A percentile compares a stretch with the other conserved stretches of the same genome.
These are phyloP conservation scores for Halocaridina rubra DNA, from an alignment of 2,888 invertebrate genomes.

Conservation along the genomic window DNA sequence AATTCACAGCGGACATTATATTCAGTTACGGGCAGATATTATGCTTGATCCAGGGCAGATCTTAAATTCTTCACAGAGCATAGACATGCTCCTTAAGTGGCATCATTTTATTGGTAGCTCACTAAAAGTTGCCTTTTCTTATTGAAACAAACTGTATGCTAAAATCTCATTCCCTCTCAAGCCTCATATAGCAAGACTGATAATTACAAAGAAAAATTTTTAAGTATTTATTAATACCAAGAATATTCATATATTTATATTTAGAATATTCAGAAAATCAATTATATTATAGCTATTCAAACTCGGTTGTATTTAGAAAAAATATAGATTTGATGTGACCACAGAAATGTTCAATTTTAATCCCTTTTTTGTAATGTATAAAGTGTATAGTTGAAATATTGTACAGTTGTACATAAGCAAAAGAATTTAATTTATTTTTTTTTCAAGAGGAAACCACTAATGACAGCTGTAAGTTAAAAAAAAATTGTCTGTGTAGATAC, in stretches of 20 bases:
- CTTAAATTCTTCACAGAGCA: not conserved
- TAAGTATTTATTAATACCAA: no score
- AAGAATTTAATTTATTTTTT: constrained; percentile 31
- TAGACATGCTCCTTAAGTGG: not conserved
- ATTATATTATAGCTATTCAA: no score
- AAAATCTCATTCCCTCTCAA: not conserved
- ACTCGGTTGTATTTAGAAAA: not conserved
- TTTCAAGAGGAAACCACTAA: constrained; percentile 32
- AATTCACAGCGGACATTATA: not conserved
- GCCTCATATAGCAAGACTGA: not conserved
- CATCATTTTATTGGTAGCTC: not conserved
- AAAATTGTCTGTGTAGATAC: no score
- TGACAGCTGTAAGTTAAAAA: no score
- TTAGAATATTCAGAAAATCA: no score
- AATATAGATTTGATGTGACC: not conserved
- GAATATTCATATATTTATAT: no score
- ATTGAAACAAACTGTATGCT: not conserved
- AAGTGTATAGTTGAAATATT: constrained; percentile 46
- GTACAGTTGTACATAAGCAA: constrained; percentile 23
- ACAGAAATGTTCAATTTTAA: not conserved
- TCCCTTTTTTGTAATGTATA: constrained; percentile 4
- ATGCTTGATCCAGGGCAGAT: not conserved
- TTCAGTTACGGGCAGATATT: not conserved
- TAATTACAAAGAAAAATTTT: not conserved
- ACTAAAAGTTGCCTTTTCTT: not conserved